Conservation (phyloP, 2,797 vertebrate genomes). For the Muscicapa striata region DNA sequence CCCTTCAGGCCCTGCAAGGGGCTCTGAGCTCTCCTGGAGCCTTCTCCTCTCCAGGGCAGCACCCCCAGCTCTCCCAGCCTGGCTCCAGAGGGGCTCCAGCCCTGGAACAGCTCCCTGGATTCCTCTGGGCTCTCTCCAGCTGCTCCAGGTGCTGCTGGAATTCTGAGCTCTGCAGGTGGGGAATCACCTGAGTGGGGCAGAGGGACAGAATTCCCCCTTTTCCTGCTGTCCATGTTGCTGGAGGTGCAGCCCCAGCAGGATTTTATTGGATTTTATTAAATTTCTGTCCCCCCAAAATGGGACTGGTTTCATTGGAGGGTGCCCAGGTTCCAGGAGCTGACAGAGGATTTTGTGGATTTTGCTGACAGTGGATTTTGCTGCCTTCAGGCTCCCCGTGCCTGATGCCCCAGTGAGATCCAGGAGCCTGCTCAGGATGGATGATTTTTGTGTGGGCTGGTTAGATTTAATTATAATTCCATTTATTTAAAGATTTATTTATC, state of each 20-base stretch:
- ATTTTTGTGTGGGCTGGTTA: neutral
- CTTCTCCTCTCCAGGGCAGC: neutral
- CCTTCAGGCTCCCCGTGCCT: neutral
- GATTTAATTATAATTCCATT: neutral
- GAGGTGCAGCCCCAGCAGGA: neutral
- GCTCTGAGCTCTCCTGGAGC: neutral
- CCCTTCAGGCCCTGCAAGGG: neutral
- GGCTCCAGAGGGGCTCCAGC: neutral
- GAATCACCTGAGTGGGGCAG: neutral
- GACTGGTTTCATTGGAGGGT: neutral
- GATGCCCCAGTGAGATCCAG: rapidly evolving
- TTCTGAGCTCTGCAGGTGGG: neutral
- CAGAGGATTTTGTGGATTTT: too few relatives aligned
- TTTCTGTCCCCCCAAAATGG: neutral
- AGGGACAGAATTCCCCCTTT: neutral
- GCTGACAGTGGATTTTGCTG: neutral
- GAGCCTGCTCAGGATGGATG: neutral
- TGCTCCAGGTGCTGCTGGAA: neutral
- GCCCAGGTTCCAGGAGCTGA: neutral
- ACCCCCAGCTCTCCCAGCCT: neutral
- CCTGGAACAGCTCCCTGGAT: rapidly evolving
- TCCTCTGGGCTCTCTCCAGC: neutral
- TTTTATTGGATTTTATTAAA: neutral
- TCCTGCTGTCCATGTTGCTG: neutral
- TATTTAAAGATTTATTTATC: neutral